Evolutionary conservation across 2,797 vertebrate species (phyloP).

Genomic region (Decapterus maruadsi): DNA sequence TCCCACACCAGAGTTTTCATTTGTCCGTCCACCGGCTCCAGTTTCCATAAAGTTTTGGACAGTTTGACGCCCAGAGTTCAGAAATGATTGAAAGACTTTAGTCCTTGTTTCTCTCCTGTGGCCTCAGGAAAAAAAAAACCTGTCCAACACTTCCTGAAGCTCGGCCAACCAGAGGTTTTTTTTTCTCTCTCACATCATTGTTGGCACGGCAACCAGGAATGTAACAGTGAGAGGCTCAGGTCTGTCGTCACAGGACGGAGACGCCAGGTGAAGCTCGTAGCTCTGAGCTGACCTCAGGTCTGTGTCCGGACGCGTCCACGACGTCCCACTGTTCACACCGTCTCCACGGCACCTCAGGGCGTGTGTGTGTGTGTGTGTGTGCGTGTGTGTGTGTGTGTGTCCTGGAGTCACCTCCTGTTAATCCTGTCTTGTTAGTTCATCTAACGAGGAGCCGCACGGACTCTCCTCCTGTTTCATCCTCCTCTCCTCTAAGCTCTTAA

Average conservation of each 20-base stretch:
- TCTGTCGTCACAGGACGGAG: constrained; percentile 9
- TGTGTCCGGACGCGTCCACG: constrained; percentile 34
- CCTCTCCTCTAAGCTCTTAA: constrained; percentile 73
- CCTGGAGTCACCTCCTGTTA: constrained; percentile 48
- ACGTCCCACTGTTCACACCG: constrained; percentile 22
- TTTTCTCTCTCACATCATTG: background rate
- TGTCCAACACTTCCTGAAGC: constrained; percentile 21
- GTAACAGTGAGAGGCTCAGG: background rate
- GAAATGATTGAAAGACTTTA: constrained; percentile 1
- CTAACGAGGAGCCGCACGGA: background rate
- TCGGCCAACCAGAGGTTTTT: background rate
- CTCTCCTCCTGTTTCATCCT: constrained; percentile 34
- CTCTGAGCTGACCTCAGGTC: constrained; percentile 16
- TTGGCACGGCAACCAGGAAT: background rate
- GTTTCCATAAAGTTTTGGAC: constrained; percentile 2
- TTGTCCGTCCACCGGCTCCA: too few species aligned
- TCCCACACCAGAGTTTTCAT: too few species aligned
- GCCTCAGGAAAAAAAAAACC: background rate
- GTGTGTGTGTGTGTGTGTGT: background rate
- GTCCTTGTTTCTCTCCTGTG: constrained; percentile 11
- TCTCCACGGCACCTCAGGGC: constrained; percentile 1
- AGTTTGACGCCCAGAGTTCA: constrained; percentile 27
- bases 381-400: constrained; percentile 26
- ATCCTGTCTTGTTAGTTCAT: constrained; percentile 56
- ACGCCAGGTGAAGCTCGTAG: background rate